Percentiles rank a stretch among this genome's conserved stretches.
Evolutionary conservation across 2,113 vertebrate species (phyloP).

Genomic region (Channa argus): DNA sequence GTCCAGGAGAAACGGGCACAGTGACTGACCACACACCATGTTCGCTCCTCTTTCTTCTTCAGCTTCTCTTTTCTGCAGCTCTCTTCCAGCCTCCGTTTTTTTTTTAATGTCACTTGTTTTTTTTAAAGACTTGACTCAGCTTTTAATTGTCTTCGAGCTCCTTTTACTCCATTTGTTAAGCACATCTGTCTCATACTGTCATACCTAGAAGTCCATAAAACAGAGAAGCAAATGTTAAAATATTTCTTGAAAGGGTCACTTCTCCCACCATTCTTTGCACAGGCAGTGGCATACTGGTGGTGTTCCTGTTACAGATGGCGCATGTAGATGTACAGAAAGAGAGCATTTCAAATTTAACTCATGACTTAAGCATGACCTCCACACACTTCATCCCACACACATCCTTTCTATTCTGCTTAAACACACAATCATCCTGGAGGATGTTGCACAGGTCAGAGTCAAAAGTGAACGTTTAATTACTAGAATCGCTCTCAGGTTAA

Average conservation of each 20-base stretch:
- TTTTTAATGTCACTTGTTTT: constrained; percentile 33
- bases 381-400: neutral
- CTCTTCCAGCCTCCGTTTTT: neutral
- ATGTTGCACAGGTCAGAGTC: constrained; percentile 1
- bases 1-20: constrained; percentile 50
- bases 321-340: constrained; percentile 55
- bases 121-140: constrained; percentile 7
- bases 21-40: constrained; percentile 56
- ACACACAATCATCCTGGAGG: constrained; percentile 16
- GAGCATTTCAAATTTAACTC: constrained; percentile 64
- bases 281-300: constrained; percentile 9
- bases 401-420: constrained; percentile 6
- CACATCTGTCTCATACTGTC: neutral
- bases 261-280: constrained; percentile 37
- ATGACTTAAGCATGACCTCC: constrained; percentile 52
- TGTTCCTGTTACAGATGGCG: constrained; percentile 50
- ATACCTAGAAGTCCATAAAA: constrained; percentile 54
- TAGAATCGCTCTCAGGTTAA: neutral
- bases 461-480: constrained; percentile 1
- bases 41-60: constrained; percentile 39
- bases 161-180: constrained; percentile 49
- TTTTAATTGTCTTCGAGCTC: neutral
- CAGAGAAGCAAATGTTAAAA: constrained; percentile 18
- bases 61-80: constrained; percentile 8
- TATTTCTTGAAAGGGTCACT: constrained; percentile 12